phyloP scores from a whole-genome alignment of 2,797 vertebrate genomes.

The Leuciscus waleckii region DNA sequence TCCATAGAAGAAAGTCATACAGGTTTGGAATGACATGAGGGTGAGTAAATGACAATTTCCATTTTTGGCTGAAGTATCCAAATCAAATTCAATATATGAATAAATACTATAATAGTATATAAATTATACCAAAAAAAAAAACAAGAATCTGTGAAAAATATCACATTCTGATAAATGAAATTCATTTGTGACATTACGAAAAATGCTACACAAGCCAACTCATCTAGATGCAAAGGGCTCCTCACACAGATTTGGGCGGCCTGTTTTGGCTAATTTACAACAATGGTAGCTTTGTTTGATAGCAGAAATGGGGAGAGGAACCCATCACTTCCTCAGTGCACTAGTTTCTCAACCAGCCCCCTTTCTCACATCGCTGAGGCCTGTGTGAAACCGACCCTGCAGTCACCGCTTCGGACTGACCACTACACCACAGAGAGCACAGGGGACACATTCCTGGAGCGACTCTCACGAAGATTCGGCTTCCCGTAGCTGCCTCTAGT shows the following conservation, averaged over 20 bases:
- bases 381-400: slow-evolving; percentile 36
- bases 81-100: background rate
- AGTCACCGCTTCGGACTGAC: background rate
- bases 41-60: background rate
- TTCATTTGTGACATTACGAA: background rate
- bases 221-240: slow-evolving; percentile 18
- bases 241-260: background rate
- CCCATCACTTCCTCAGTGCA: slow-evolving; percentile 20
- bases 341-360: slow-evolving; percentile 32
- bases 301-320: slow-evolving; percentile 53
- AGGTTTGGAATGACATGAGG: background rate
- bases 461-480: slow-evolving; percentile 23
- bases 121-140: background rate
- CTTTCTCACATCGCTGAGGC: slow-evolving; percentile 30
- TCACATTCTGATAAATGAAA: background rate
- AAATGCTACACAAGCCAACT: background rate
- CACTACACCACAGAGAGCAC: slow-evolving; percentile 19
- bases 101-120: background rate
- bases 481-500: background rate
- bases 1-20: background rate
- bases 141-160: background rate
- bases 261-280: slow-evolving; percentile 43
- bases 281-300: slow-evolving; percentile 53
- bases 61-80: background rate
- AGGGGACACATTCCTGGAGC: slow-evolving; percentile 37